These are phyloP conservation scores for Torymus auratus DNA, from an alignment of 2,888 invertebrate species.

Conservation along the genomic window DNA sequence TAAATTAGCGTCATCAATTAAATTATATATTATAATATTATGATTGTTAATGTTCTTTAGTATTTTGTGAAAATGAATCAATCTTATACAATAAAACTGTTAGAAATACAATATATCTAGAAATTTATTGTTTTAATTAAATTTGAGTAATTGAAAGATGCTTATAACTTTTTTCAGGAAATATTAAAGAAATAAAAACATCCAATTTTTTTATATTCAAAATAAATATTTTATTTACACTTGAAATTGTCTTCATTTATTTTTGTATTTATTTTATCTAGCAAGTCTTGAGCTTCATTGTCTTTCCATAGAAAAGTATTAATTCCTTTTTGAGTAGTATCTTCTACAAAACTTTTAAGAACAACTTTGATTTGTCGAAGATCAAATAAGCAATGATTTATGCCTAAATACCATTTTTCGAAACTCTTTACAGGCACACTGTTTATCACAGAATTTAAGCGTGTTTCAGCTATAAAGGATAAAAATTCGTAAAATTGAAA, in stretches of 20 bases:
- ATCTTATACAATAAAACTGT: conserved; percentile 53
- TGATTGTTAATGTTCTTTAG: conserved; percentile 46
- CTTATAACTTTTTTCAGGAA: not conserved
- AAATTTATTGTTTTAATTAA: too few species aligned
- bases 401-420: conserved; percentile 76
- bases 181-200: conserved; percentile 1
- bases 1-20: conserved; percentile 37
- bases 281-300: conserved; percentile 60
- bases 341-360: conserved; percentile 75
- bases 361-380: conserved; percentile 75
- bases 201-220: conserved; percentile 19
- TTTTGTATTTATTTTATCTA: conserved; percentile 60
- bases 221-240: conserved; percentile 53
- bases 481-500: conserved; percentile 83
- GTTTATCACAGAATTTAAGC: conserved; percentile 78
- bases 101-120: conserved; percentile 33
- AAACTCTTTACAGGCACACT: conserved; percentile 70
- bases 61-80: conserved; percentile 54
- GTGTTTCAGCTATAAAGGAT: conserved; percentile 81
- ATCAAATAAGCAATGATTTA: conserved; percentile 78
- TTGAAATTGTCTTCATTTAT: conserved; percentile 41
- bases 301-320: conserved; percentile 63
- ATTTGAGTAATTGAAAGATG: too few species aligned
- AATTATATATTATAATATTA: conserved; percentile 45
- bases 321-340: conserved; percentile 67